These are phyloP conservation scores for Mustelus asterias DNA, from an alignment of 2,113 vertebrate genomes.

Conservation along the genomic window DNA sequence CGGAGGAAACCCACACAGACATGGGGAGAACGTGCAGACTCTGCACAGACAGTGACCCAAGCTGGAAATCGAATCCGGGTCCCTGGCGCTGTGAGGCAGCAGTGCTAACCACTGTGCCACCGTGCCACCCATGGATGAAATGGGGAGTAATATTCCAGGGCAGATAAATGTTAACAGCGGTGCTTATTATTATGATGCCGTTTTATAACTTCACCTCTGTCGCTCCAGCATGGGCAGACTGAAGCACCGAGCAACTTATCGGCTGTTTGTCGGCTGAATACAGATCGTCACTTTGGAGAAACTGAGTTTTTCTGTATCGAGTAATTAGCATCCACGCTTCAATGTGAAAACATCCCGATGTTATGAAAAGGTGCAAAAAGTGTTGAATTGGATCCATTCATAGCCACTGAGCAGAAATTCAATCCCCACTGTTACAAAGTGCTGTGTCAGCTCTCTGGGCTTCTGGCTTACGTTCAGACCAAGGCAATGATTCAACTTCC, in stretches of 20 bases:
- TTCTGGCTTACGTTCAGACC: neutral
- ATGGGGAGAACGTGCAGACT: no score
- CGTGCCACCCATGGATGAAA: neutral
- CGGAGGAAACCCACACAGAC: no score
- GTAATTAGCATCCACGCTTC: neutral
- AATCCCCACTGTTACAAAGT: neutral
- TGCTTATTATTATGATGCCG: neutral
- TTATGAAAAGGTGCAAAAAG: neutral
- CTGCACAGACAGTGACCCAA: no score
- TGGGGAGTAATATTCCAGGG: neutral
- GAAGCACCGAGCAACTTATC: neutral
- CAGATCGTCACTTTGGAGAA: neutral
- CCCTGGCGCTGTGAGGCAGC: no score
- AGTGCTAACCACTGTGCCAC: no score
- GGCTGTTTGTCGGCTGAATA: neutral
- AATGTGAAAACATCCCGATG: neutral
- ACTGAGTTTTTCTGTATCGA: neutral
- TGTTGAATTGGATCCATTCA: neutral
- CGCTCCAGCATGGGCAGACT: neutral
- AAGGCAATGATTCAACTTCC: neutral
- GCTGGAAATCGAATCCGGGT: no score
- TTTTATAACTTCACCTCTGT: neutral
- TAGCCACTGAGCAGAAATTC: neutral
- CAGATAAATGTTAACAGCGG: neutral
- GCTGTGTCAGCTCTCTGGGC: neutral